Base-by-base conservation (phyloP, 2,888 invertebrate species). In the Coremacera marginata region DNA sequence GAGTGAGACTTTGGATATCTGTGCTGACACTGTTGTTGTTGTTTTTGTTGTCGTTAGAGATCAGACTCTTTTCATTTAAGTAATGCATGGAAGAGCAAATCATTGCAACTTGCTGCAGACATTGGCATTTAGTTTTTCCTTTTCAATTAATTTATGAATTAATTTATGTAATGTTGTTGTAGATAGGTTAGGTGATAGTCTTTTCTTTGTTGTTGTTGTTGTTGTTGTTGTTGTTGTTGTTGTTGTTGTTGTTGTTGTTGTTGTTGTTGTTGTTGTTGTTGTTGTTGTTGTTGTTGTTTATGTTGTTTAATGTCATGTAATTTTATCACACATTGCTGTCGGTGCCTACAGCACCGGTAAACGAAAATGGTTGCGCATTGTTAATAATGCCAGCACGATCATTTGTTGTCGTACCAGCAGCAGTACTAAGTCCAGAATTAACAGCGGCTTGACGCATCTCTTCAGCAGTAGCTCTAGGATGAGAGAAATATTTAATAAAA, bases 281-380 rank as follows among this genome's bases (percentile, higher is more conserved):
- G 31, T 4, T 4, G 5, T 31, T 65, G 51, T 74, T 78, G 62
- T 44, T 68, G 75, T 72, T 51, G 37, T 73, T 79, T 60, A 72
- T 78, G 77, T 75, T 76, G 57, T 63, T 14, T 70, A 71, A 7
- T 37, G 37, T 37, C 52, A 52, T 70, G 37, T 34, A 63, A 49
- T 63, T 22, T 68, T 78, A 89, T 93, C 92, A 93, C 89, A 93
- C 93, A 88, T 93, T 93, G 87, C 93, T 93, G 85, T 92, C 93
- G 82, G 90, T 91, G 78, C 90, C 88, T 81, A 95, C 94, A 87
- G 92, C 91, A 84, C 92, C 93, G 82, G 94, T 93, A 89, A 94
- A 92, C 90, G 94, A 93, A 89, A 94, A 92, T 63, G 95, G 95
- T 89, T 95, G 94, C 87, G 95, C 95, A 91, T 95, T 94, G 86